A percentile compares a stretch with the other conserved stretches of the same genome.
These are phyloP conservation scores for Papilio machaon DNA, from an alignment of 1,140 invertebrate species.

Conservation along the genomic window DNA sequence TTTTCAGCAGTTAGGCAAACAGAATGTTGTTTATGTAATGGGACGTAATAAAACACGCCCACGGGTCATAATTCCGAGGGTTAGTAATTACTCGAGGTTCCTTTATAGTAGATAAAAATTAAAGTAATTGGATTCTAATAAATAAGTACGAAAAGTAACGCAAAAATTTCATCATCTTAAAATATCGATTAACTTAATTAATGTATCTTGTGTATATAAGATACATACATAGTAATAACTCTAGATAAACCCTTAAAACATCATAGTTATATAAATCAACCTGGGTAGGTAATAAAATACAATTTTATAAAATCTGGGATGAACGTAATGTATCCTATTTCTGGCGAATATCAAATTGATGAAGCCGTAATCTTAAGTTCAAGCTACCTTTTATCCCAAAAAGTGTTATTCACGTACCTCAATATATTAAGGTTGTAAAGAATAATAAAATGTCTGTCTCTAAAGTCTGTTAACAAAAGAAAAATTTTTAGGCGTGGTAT, in stretches of 20 bases:
- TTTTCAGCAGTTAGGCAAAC: slow-evolving; percentile 10
- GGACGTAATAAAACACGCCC: slow-evolving; percentile 16
- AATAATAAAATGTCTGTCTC: neutral
- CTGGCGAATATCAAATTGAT: slow-evolving; percentile 5
- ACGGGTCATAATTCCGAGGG: neutral
- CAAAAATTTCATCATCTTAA: neutral
- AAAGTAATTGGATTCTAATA: slow-evolving; percentile 31
- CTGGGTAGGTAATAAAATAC: neutral
- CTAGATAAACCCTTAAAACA: neutral
- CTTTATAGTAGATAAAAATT: slow-evolving; percentile 29
- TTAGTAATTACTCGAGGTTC: slow-evolving; percentile 18
- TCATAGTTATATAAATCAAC: neutral
- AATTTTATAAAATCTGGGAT: neutral
- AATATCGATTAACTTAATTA: too few species aligned
- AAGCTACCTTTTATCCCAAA: neutral
- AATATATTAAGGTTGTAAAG: neutral
- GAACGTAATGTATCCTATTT: slow-evolving; percentile 13
- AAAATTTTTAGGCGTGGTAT: too few species aligned
- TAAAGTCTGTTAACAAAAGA: neutral
- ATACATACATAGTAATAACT: too few species aligned
- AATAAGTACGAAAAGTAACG: neutral
- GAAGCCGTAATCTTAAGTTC: slow-evolving; percentile 17
- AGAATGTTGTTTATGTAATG: slow-evolving; percentile 1
- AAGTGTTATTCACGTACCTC: neutral
- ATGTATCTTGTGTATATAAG: too few species aligned